Base-by-base conservation (phyloP, 2,888 invertebrate genomes). In the Thecophora atra region DNA sequence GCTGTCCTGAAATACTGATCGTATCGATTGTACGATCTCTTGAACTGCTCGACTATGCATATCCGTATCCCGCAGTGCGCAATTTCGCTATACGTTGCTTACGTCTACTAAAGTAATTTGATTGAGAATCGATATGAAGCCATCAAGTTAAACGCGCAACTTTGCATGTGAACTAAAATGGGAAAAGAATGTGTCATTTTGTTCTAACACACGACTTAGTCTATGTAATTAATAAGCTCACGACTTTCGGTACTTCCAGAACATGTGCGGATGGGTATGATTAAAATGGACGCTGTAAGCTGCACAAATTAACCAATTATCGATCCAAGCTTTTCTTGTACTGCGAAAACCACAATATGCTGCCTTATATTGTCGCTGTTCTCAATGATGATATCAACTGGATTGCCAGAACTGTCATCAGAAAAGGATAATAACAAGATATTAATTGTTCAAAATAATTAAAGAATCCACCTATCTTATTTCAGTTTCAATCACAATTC, bases 301-400 rank as follows among this genome's bases (percentile, higher is more conserved):
- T 8, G 37, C 3, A 37, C 11, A 37, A 37, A 63, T 13, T 37
- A 37, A 42, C 19, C 51, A n/a, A 24, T 42, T 44, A 56, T 69
- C 4, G 71, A 58, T 65, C 84, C 87, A 94, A 91, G 97, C 97
- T 44, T 98, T 96, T 88, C 90, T 94, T 85, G 94, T 96, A 76
- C 89, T 98, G 73, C 90, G 97, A 47, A 91, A 92, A 83, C 94
- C n/a, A n/a, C n/a, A n/a, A n/a, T 96, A 82, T 96, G 96, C 13
- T 93, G 94, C 84, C 90, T 98, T 82, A 94, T 98, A 83, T 89
- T 98, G 79, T 96, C 97, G 2, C 88, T 98, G 77, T 97, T 97
- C 88, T 96, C 97, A 73, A 97, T 98, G 97, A 98, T 98, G 98
- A 94, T 97, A 85, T 96, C 96, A 17, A 97, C 97, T 1, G 98